These are phyloP conservation scores for Eidolon dupreanum DNA, from an alignment of 2,797 vertebrate species.

Conservation along the genomic window DNA sequence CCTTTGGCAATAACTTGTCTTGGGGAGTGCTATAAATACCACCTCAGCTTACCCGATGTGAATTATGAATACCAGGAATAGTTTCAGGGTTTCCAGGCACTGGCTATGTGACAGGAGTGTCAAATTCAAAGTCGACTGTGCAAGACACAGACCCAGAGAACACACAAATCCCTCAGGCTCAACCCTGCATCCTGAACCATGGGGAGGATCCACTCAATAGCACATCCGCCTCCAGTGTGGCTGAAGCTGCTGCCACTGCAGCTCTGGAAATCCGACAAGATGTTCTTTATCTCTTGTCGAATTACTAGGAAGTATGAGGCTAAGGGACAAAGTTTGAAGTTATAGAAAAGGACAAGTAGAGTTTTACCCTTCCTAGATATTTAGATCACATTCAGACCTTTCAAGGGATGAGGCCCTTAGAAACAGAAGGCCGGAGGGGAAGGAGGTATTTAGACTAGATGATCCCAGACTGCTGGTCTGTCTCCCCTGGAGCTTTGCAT, in stretches of 20 bases:
- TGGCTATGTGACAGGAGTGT: slow-evolving; percentile 62
- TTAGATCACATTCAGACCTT: neutral
- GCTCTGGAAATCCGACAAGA: neutral
- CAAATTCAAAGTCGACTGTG: slow-evolving; percentile 64
- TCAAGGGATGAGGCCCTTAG: neutral
- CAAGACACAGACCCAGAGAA: slow-evolving; percentile 14
- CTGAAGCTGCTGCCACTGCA: neutral
- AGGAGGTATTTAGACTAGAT: neutral
- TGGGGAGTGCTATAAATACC: slow-evolving; percentile 77
- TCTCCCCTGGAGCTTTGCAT: neutral
- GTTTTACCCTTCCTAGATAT: neutral
- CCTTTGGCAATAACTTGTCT: slow-evolving; percentile 62
- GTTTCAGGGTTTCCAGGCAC: slow-evolving; percentile 76
- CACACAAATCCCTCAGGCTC: neutral
- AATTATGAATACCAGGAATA: slow-evolving; percentile 72
- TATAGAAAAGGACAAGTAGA: neutral
- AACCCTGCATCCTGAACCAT: neutral
- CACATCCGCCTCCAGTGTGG: rapidly evolving
- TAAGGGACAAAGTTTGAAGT: neutral
- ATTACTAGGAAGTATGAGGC: neutral
- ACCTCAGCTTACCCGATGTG: slow-evolving; percentile 37
- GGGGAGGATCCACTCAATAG: neutral
- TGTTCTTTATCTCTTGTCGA: neutral
- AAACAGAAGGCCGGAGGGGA: neutral
- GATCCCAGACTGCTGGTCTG: neutral